Evolutionary conservation across 1,140 invertebrate genomes (phyloP).

Genomic region (Spodoptera frugiperda): DNA sequence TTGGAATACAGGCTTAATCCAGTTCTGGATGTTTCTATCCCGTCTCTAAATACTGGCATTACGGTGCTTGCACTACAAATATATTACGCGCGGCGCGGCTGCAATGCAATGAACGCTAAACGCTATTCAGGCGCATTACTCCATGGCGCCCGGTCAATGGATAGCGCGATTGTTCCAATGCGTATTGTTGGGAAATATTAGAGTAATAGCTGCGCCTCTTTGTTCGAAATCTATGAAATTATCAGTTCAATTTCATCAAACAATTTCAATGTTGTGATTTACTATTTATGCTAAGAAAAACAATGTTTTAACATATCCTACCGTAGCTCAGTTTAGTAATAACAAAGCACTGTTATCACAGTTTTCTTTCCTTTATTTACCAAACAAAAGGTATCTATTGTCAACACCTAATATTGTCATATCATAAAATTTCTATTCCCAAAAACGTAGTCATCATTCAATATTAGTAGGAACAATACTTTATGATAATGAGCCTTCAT

Average conservation of each 20-base stretch:
- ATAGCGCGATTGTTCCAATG: background rate
- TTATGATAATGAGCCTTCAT: background rate
- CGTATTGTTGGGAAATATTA: conserved; percentile 4
- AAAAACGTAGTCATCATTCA: background rate
- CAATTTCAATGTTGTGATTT: too few relatives aligned
- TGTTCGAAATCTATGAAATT: background rate
- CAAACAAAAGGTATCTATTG: too few relatives aligned
- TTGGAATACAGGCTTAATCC: conserved; percentile 4
- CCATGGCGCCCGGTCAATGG: background rate
- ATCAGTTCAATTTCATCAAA: too few relatives aligned
- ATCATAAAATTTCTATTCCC: too few relatives aligned
- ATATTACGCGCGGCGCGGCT: background rate
- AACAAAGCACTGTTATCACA: too few relatives aligned
- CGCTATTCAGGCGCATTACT: conserved; percentile 1
- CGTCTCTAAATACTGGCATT: conserved; percentile 16
- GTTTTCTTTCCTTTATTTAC: too few relatives aligned
- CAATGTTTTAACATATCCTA: too few relatives aligned
- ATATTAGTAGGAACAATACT: background rate
- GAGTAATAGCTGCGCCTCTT: background rate
- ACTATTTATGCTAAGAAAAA: too few relatives aligned
- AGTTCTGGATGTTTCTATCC: conserved; percentile 6
- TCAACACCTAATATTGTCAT: too few relatives aligned
- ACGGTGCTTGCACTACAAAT: conserved; percentile 17
- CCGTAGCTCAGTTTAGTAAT: too few relatives aligned
- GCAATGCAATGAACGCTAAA: conserved; percentile 26